These are phyloP conservation scores for Papilio dardanus DNA, from an alignment of 1,140 invertebrate genomes.

Conservation along the genomic window DNA sequence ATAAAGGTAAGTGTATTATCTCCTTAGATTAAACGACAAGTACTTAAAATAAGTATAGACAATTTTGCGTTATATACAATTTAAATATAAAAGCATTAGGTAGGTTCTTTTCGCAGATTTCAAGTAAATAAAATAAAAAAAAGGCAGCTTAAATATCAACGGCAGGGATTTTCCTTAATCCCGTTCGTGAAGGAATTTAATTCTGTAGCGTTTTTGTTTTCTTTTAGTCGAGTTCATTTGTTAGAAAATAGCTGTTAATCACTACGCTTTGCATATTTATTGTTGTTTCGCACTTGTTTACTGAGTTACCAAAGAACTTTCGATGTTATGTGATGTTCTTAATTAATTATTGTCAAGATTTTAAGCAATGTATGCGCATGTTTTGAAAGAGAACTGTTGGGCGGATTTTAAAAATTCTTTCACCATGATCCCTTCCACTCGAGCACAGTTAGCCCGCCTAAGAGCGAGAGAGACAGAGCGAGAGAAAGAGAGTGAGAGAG, in stretches of 20 bases:
- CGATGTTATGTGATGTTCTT: too few species aligned
- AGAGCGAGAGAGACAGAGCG: too few species aligned
- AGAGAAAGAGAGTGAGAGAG: too few species aligned
- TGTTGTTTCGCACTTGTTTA: not conserved
- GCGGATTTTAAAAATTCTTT: too few species aligned
- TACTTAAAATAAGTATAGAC: not conserved
- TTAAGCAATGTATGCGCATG: too few species aligned
- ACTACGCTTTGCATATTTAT: slow-evolving; percentile 8
- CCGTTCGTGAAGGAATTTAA: slow-evolving; percentile 23
- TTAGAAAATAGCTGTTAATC: not conserved
- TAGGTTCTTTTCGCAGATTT: slow-evolving; percentile 16
- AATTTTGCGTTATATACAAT: not conserved
- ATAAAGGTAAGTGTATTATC: not conserved
- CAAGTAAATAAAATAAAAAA: slow-evolving; percentile 5
- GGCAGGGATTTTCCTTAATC: slow-evolving; percentile 22
- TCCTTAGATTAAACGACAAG: not conserved
- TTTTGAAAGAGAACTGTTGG: too few species aligned
- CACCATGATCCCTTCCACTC: too few species aligned
- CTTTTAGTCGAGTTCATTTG: slow-evolving; percentile 7
- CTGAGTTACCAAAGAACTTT: too few species aligned
- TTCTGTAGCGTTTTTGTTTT: slow-evolving; percentile 11
- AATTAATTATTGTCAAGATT: too few species aligned
- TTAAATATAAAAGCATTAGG: not conserved
- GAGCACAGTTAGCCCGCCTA: too few species aligned
- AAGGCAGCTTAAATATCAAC: slow-evolving; percentile 20